Evolutionary conservation across 1,140 invertebrate genomes (phyloP).

Genomic region (Tetragnatha versicolor): DNA sequence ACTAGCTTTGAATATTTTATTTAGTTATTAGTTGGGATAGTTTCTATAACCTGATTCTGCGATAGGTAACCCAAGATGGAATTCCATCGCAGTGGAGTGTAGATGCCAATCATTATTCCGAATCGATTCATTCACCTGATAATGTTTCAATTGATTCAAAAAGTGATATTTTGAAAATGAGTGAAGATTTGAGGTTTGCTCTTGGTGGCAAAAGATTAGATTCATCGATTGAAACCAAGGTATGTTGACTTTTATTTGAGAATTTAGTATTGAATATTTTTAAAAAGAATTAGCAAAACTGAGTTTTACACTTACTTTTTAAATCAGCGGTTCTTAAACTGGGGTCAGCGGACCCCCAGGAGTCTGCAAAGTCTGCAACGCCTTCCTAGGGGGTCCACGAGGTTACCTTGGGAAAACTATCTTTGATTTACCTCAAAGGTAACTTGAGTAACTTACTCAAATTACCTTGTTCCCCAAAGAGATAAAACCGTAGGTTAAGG

Average conservation of each 20-base stretch:
- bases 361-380: too few species aligned
- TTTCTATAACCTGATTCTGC: neutral
- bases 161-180: conserved; percentile 1
- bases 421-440: too few species aligned
- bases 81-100: neutral
- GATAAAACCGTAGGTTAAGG: too few species aligned
- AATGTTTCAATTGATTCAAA: neutral
- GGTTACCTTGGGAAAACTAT: too few species aligned
- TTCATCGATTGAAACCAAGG: neutral
- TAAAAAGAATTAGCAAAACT: neutral
- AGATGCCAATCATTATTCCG: neutral
- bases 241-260: neutral
- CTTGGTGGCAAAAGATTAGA: neutral
- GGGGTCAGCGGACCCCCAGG: too few species aligned
- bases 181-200: neutral
- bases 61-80: neutral
- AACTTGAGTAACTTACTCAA: too few species aligned
- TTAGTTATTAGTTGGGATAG: neutral
- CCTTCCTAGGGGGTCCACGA: too few species aligned
- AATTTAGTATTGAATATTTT: neutral
- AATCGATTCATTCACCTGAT: neutral
- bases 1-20: too few species aligned
- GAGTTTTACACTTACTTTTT: neutral
- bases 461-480: too few species aligned
- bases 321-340: too few species aligned